A percentile compares a stretch with the other conserved stretches of the same genome.
Evolutionary conservation across 1,140 invertebrate genomes (phyloP).

Genomic region (Ylistrum balloti): DNA sequence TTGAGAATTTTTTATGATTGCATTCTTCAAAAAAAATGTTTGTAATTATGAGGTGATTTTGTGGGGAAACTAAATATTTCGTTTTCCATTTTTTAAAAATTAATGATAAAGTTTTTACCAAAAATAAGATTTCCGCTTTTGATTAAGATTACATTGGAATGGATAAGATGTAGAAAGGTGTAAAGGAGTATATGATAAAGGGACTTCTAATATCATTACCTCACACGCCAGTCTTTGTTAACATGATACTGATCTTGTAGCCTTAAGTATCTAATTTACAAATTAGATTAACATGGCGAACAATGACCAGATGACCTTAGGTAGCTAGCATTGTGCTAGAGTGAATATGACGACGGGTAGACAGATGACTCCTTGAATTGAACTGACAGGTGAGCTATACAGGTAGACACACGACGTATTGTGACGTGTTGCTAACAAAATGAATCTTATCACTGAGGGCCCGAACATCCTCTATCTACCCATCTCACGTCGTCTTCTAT

Average conservation of each 20-base stretch:
- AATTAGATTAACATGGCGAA: constrained; percentile 35
- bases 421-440: not conserved
- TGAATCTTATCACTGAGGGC: not conserved
- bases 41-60: not conserved
- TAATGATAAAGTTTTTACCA: not conserved
- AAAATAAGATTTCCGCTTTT: not conserved
- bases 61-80: no score
- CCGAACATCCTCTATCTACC: not conserved
- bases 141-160: not conserved
- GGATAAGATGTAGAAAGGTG: not conserved
- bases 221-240: not conserved
- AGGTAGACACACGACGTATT: constrained; percentile 37
- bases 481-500: not conserved
- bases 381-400: constrained; percentile 15
- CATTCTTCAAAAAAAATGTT: not conserved
- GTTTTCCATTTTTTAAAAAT: not conserved
- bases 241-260: not conserved
- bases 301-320: not conserved
- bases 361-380: constrained; percentile 8
- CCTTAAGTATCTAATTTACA: constrained; percentile 38
- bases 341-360: not conserved
- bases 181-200: not conserved
- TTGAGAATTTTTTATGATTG: not conserved
- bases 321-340: not conserved
- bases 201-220: not conserved